Conservation (phyloP, 1,140 invertebrate genomes). For the Dendroctonus ponderosae region DNA sequence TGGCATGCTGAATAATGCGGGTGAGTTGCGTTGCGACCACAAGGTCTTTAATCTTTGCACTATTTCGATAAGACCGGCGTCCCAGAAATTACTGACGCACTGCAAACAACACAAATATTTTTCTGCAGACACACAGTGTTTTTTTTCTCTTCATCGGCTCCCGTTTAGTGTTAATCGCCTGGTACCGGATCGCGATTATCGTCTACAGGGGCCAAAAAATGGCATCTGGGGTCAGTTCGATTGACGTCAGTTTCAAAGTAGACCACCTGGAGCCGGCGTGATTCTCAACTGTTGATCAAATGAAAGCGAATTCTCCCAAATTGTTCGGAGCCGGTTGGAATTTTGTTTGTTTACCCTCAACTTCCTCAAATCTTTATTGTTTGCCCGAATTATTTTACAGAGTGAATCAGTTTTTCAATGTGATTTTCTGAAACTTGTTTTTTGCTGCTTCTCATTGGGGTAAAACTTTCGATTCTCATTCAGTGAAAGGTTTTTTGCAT, state of each 20-base stretch:
- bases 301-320: neutral
- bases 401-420: no score
- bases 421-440: no score
- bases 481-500: no score
- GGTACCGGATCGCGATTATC: constrained; percentile 5
- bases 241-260: constrained; percentile 26
- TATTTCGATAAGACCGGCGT: constrained; percentile 13
- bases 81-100: constrained; percentile 18
- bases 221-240: constrained; percentile 14
- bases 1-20: neutral
- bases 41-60: constrained; percentile 16
- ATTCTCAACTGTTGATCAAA: constrained; percentile 20
- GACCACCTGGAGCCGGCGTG: constrained; percentile 22
- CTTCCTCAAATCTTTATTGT: no score
- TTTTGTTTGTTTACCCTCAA: no score
- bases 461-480: no score
- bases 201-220: constrained; percentile 20
- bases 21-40: neutral
- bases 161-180: neutral
- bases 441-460: no score
- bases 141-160: neutral
- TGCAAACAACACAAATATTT: constrained; percentile 2
- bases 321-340: no score
- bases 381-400: no score
- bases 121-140: neutral